Base-by-base conservation (phyloP, 2,888 invertebrate species). In the Euplagia quadripunctaria region DNA sequence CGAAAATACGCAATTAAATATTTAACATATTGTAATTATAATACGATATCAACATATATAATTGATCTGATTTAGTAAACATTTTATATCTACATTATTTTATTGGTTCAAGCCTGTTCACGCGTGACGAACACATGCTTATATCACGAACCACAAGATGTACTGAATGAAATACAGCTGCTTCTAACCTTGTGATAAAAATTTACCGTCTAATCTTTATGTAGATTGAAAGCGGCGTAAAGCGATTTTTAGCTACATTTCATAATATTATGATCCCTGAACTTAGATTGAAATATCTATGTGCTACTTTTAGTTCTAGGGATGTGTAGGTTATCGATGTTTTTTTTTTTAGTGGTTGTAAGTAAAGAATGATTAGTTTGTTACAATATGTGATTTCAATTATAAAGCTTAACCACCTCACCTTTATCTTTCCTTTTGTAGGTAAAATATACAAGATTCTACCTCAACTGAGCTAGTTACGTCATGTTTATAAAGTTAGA, bases 231-330 rank as follows among this genome's bases (percentile, higher is more conserved):
- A 81, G 79, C 82, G 77, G 67, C 77, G 64, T 68, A 68, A 64
- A 87, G 88, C 90, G 89, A 88, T 90, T 83, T 83, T 79, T 71
- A 66, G 83, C 85, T 86, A 51, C 73, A 71, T 77, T 74, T 77
- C 82, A 64, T 70, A n/a, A 55, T 71, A 79, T 87, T 85, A 85
- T 85, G 90, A 90, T 89, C 89, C 87, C 84, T 83, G 82, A 84
- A 84, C 84, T 79, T 82, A 73, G 81, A 84, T 85, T 31, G 61
- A 77, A 71, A 31, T 82, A 84, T 82, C 66, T 74, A 11, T 75
- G 81, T 70, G 76, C 82, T 68, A 82, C 81, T 71, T 82, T 81
- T 80, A 77, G 74, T 70, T 61, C 11, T 75, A 82, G 74, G 64
- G 70, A 70, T 70, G 70, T 17, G 41, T 17, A 8, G 6, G 43